Base-by-base conservation (phyloP, 37 sponge, comb jelly and placozoan genomes). In the Theonella swinhoei region DNA sequence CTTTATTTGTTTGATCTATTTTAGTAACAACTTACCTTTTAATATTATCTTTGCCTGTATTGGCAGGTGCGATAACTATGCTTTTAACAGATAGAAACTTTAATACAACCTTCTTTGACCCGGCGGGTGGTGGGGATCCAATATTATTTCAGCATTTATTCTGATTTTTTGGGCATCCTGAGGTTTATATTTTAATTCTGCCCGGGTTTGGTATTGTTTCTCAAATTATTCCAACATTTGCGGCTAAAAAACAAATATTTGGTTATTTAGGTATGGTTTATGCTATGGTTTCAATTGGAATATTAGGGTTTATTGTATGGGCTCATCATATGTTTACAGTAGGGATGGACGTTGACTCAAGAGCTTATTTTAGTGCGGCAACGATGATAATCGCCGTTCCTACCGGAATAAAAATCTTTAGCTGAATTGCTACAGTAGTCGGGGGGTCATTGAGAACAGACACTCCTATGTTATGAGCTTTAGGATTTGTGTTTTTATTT, bases 401-500 rank as follows among this genome's bases (percentile, higher is more conserved):
- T 23, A 94, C 92, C 0, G 95, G 95, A 26, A 91, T 94, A 60
- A 94, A 94, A 81, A 91, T 94, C 60, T 94, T 94, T 91, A 94
- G 95, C 72, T 94, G 95, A 81, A 70, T 94, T 43, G 87, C 87
- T 19, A 94, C 92, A 40, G 80, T 91, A 33, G 77, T 73, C 61
- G 95, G 95, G 24, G 95, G 95, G 1, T 76, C 69, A 39, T 11
- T 91, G 3, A 70, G 83, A 78, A 76, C 91, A 71, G 92, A 91
- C 35, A 94, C 95, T 19, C 92, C 95, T 42, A 91, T 94, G 86
- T 62, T 94, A 62, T 94, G 95, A 59, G 92, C 89, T 34, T 81
- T 91, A n/a, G 92, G 95, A 22, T 94, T 94, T 94, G 83, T 94
- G 20, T 94, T 94, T 88, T 91, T 94, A 88, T 94, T 94, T 85